Conservation (phyloP, 1,140 invertebrate genomes). For the Drosophila jambulina region DNA sequence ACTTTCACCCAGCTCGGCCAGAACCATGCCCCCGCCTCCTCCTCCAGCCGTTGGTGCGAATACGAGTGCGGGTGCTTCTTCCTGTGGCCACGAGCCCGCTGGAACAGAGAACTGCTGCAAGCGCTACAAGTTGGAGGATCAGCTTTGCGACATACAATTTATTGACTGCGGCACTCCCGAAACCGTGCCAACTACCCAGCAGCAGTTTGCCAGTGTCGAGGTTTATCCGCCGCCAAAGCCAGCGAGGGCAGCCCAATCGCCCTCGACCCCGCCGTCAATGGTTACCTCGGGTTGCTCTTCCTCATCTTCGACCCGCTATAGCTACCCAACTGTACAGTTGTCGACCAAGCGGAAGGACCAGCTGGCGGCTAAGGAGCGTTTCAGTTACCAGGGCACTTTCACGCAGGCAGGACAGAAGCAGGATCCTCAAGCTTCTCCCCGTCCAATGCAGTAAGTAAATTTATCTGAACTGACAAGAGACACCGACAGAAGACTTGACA, state of each 20-base stretch:
- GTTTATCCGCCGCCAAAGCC: conserved; percentile 82
- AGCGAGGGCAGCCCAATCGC: conserved; percentile 49
- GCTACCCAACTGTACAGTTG: conserved; percentile 81
- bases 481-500: no score
- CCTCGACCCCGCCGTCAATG: conserved; percentile 11
- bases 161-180: conserved; percentile 89
- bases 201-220: conserved; percentile 71
- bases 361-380: conserved; percentile 75
- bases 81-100: conserved; percentile 68
- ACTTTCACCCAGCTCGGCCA: conserved; percentile 81
- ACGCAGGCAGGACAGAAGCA: conserved; percentile 43
- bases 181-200: conserved; percentile 67
- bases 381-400: conserved; percentile 82
- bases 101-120: conserved; percentile 86
- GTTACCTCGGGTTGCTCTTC: conserved; percentile 5
- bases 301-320: conserved; percentile 64
- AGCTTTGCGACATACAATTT: conserved; percentile 88
- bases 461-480: not conserved
- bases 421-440: conserved; percentile 14
- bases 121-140: conserved; percentile 87
- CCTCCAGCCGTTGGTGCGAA: conserved; percentile 17
- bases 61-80: not conserved
- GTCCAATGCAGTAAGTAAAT: conserved; percentile 48
- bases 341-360: conserved; percentile 81
- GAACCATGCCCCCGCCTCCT: conserved; percentile 35